These are phyloP conservation scores for Psittacula echo DNA, from an alignment of 2,797 vertebrate genomes.

Conservation along the genomic window DNA sequence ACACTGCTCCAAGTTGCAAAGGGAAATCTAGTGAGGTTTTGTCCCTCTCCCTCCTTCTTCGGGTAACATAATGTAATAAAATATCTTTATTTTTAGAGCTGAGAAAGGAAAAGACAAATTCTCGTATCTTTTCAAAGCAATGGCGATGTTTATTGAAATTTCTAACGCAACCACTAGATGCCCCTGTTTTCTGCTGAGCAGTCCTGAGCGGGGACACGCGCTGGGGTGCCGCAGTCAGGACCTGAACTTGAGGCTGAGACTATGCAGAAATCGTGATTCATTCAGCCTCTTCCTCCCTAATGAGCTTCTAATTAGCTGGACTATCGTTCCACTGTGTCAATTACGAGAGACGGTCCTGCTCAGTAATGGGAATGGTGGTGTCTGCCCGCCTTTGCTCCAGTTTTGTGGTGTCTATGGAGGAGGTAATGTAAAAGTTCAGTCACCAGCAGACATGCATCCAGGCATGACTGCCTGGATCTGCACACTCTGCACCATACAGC, in stretches of 20 bases:
- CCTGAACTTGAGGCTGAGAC: neutral
- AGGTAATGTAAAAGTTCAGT: neutral
- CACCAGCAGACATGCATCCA: neutral
- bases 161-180: conserved; percentile 37
- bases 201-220: neutral
- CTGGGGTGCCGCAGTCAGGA: neutral
- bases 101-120: neutral
- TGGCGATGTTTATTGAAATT: neutral
- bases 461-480: neutral
- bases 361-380: neutral
- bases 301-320: neutral
- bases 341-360: neutral
- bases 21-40: neutral
- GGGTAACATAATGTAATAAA: neutral
- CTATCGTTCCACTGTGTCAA: neutral
- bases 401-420: neutral
- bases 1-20: rapidly evolving
- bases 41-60: neutral
- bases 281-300: neutral
- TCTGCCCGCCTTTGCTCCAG: rapidly evolving
- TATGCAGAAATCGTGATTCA: neutral
- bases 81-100: neutral
- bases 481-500: rapidly evolving
- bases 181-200: conserved; percentile 42
- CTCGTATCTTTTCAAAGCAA: neutral